Conservation (phyloP, 2,888 invertebrate species). For the Bombyx huttoni region DNA sequence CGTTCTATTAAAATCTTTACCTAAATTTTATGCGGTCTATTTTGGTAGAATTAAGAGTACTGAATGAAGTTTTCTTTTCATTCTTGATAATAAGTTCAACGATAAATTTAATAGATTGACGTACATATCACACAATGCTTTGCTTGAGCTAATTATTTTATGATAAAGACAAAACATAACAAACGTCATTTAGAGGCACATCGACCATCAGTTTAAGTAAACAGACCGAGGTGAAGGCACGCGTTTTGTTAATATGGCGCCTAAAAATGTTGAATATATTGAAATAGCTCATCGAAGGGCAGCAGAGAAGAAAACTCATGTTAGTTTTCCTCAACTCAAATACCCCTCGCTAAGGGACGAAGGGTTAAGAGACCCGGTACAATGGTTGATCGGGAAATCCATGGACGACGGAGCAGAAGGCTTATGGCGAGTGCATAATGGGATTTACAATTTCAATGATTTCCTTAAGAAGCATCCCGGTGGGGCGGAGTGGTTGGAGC, state of each 20-base stretch:
- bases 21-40: no score
- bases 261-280: constrained; percentile 30
- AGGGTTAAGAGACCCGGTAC: constrained; percentile 47
- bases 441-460: constrained; percentile 86
- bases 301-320: constrained; percentile 47
- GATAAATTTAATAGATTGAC: no score
- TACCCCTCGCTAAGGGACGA: constrained; percentile 64
- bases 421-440: constrained; percentile 83
- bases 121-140: no score
- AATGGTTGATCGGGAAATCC: constrained; percentile 77
- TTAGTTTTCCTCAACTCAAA: constrained; percentile 66
- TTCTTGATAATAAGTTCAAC: no score
- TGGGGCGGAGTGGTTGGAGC: constrained; percentile 81
- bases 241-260: constrained; percentile 22
- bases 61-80: no score
- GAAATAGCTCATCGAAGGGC: constrained; percentile 33
- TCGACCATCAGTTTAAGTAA: background rate
- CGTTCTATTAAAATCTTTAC: no score
- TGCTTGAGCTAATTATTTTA: no score
- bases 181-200: background rate
- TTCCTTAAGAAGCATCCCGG: constrained; percentile 90
- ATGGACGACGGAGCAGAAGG: constrained; percentile 81
- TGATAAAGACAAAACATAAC: background rate
- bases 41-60: no score
- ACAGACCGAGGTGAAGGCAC: background rate